Evolutionary conservation across 2,888 invertebrate genomes (phyloP).

Genomic region (Andrena hattorfiana): DNA sequence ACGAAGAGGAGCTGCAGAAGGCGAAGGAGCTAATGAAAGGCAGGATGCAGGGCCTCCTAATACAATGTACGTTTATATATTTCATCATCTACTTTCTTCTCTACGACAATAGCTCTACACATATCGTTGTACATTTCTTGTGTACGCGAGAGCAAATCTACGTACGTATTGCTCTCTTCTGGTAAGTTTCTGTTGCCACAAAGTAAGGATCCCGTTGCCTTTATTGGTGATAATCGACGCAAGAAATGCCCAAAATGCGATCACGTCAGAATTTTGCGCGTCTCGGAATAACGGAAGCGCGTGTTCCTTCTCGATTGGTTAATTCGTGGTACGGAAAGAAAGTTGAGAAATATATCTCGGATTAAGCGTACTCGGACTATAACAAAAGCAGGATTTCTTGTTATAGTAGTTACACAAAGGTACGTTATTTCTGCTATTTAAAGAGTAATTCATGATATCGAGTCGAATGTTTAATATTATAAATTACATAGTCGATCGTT

Average conservation of each 20-base stretch:
- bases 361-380: conserved; percentile 23
- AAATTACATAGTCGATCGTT: conserved; percentile 27
- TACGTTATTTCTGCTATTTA: conserved; percentile 62
- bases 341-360: conserved; percentile 9
- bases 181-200: conserved; percentile 77
- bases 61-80: conserved; percentile 93
- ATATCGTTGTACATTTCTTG: conserved; percentile 67
- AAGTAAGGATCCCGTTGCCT: conserved; percentile 44
- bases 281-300: conserved; percentile 31
- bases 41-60: conserved; percentile 93
- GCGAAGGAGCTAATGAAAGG: conserved; percentile 94
- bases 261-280: conserved; percentile 20
- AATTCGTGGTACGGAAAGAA: neutral
- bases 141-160: conserved; percentile 75
- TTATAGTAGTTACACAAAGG: conserved; percentile 60
- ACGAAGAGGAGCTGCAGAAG: conserved; percentile 95
- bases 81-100: conserved; percentile 32
- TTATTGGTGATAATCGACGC: conserved; percentile 25
- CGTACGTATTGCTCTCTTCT: conserved; percentile 75
- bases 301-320: conserved; percentile 17
- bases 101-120: conserved; percentile 64
- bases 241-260: conserved; percentile 22
- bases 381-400: conserved; percentile 55
- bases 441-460: conserved; percentile 33
- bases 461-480: conserved; percentile 26